Evolutionary conservation across 1,140 invertebrate genomes (phyloP).

Genomic region (Trichonephila inaurata): DNA sequence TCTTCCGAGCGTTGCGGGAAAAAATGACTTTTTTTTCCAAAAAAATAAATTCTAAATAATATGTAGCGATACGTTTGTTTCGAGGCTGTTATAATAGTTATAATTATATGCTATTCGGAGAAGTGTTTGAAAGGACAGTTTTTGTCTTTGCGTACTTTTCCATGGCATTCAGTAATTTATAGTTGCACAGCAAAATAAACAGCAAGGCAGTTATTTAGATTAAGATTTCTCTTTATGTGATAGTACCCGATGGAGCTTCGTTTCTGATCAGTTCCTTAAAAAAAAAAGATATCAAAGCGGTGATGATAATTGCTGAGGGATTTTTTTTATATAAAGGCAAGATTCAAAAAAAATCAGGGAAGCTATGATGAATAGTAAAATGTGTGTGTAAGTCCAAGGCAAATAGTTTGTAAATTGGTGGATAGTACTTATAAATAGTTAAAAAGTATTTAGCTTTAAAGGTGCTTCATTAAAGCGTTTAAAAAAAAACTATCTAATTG

Average conservation of each 20-base stretch:
- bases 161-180: background rate
- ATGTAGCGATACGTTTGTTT: background rate
- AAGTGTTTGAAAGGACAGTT: background rate
- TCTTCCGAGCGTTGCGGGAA: background rate
- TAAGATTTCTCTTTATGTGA: background rate
- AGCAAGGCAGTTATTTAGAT: background rate
- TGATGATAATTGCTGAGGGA: background rate
- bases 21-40: background rate
- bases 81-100: background rate
- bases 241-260: background rate
- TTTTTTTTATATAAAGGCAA: background rate
- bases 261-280: background rate
- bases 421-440: no score
- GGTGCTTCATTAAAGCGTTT: no score
- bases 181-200: background rate
- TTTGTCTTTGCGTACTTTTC: background rate
- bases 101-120: background rate
- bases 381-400: no score
- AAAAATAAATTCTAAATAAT: constrained; percentile 4
- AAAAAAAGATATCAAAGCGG: background rate
- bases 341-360: background rate
- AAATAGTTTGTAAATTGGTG: no score
- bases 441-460: no score
- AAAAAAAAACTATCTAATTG: no score
- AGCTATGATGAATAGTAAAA: no score